A percentile compares a stretch with the other conserved stretches of the same genome.
Conservation (phyloP, 2,797 vertebrate genomes). For the Mastacembelus armatus region DNA sequence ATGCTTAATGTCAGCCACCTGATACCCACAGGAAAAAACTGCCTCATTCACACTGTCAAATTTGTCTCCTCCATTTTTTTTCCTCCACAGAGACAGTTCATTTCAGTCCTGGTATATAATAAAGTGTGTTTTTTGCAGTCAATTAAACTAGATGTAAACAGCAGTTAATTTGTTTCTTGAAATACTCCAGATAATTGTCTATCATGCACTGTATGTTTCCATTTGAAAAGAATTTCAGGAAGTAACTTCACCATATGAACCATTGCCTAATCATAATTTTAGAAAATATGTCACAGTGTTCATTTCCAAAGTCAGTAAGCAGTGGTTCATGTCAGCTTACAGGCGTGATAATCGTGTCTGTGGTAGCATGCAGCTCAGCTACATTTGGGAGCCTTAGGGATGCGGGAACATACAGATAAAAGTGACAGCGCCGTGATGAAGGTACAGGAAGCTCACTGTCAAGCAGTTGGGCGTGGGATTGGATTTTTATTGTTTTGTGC, state of each 20-base stretch:
- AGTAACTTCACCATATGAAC: neutral
- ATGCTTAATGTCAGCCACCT: slow-evolving; percentile 2
- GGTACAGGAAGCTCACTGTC: slow-evolving; percentile 43
- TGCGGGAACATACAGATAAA: slow-evolving; percentile 44
- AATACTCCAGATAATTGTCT: neutral
- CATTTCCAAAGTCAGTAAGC: slow-evolving; percentile 29
- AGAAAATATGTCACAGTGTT: slow-evolving; percentile 22
- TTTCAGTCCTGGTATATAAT: slow-evolving; percentile 16
- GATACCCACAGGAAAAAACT: neutral
- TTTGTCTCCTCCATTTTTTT: neutral
- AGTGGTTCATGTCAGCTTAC: slow-evolving; percentile 21
- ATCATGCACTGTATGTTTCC: neutral
- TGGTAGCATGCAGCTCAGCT: slow-evolving; percentile 25
- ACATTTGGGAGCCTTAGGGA: slow-evolving; percentile 20
- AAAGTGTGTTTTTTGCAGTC: neutral
- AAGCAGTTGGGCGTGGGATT: slow-evolving; percentile 59
- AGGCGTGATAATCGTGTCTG: slow-evolving; percentile 21
- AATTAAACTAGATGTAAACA: neutral
- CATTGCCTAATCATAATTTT: neutral
- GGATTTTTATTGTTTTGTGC: slow-evolving; percentile 56
- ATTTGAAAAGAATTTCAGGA: neutral
- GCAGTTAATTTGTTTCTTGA: neutral
- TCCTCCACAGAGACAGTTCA: slow-evolving; percentile 3
- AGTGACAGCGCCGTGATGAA: slow-evolving; percentile 40
- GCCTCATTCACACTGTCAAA: neutral